Percentiles rank a stretch among this genome's conserved stretches.
phyloP scores from a whole-genome alignment of 2,888 invertebrate genomes.

The Campoletis raptor region DNA sequence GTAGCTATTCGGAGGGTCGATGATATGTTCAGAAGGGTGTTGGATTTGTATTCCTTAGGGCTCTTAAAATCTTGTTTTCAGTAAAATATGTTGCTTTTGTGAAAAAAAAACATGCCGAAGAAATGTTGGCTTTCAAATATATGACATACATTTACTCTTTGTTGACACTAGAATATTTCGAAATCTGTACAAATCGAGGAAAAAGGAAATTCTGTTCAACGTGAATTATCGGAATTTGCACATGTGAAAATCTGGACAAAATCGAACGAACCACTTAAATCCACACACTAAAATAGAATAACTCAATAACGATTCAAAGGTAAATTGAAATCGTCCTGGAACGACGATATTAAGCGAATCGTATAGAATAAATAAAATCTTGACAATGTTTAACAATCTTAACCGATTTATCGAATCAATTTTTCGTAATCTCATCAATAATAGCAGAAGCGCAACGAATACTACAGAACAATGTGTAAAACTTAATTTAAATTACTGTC shows the following conservation, averaged over 20 bases:
- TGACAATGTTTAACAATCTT: neutral
- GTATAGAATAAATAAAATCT: neutral
- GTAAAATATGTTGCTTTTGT: constrained; percentile 12
- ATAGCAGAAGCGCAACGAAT: neutral
- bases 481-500: neutral
- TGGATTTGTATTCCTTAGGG: constrained; percentile 34
- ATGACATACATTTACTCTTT: constrained; percentile 39
- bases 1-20: neutral
- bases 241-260: neutral
- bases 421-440: neutral
- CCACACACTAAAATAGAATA: neutral
- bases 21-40: neutral
- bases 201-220: neutral
- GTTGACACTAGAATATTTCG: constrained; percentile 3
- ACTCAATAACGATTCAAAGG: neutral
- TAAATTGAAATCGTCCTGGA: neutral
- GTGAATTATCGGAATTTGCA: neutral
- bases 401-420: neutral
- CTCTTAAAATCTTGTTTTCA: constrained; percentile 38
- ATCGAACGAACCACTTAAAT: neutral
- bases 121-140: constrained; percentile 28
- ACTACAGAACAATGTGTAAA: neutral
- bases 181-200: neutral
- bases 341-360: neutral
- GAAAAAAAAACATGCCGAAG: neutral